Percentiles rank a stretch among this genome's conserved stretches.
Evolutionary conservation across 2,797 vertebrate species (phyloP).

Genomic region (Myotis daubentonii): DNA sequence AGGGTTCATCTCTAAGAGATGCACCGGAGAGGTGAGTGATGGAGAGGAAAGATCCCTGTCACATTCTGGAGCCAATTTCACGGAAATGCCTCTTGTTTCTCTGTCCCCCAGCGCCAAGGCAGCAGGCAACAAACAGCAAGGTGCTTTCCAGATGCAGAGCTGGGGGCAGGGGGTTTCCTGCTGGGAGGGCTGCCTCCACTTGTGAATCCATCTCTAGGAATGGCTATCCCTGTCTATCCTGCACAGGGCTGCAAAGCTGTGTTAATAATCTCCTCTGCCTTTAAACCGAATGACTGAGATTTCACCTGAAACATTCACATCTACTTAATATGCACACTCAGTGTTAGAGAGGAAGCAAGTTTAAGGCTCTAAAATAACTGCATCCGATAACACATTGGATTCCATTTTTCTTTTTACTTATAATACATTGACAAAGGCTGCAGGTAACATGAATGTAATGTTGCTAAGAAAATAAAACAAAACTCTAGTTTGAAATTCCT

Average conservation of each 20-base stretch:
- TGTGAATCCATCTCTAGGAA: slow-evolving; percentile 28
- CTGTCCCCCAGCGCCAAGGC: neutral
- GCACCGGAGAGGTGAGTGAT: neutral
- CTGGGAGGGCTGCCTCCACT: neutral
- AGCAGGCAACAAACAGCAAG: neutral
- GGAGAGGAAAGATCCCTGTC: neutral
- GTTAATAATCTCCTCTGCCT: neutral
- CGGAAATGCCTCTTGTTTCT: neutral
- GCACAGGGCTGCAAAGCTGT: neutral
- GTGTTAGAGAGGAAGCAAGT: neutral
- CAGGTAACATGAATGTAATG: neutral
- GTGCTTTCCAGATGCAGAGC: neutral
- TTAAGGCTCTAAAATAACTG: neutral
- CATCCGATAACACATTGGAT: neutral
- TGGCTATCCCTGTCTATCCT: neutral
- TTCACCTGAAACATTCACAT: neutral
- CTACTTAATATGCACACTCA: neutral
- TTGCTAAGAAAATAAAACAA: neutral
- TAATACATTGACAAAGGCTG: neutral
- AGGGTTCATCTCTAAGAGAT: neutral
- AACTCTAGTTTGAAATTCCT: slow-evolving; percentile 7
- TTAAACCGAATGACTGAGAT: neutral
- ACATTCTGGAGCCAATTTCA: neutral
- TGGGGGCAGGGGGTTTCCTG: neutral
- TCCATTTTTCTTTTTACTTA: neutral